phyloP scores from a whole-genome alignment of 2,888 invertebrate genomes.

The Eristalinus aeneus region DNA sequence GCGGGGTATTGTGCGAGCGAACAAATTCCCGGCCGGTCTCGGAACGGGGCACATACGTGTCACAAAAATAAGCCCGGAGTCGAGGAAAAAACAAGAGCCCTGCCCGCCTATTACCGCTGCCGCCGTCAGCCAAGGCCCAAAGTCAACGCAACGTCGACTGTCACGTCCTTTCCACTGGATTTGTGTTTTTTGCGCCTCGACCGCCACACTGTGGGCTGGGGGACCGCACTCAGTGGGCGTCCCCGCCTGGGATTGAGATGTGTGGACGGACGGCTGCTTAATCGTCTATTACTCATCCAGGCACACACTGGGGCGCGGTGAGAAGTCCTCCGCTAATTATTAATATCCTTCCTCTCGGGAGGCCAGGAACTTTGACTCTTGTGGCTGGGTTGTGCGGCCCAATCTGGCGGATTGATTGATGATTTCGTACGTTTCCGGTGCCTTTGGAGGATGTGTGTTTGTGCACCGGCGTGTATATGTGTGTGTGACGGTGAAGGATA shows the following conservation, averaged over 20 bases:
- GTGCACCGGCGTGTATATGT: background rate
- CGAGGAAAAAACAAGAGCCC: conserved; percentile 1
- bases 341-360: conserved; percentile 70
- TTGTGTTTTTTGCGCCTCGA: background rate
- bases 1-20: conserved; percentile 40
- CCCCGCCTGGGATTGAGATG: conserved; percentile 45
- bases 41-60: conserved; percentile 60
- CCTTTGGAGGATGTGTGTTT: conserved; percentile 17
- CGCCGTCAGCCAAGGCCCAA: conserved; percentile 41
- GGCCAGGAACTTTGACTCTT: conserved; percentile 49
- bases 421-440: conserved; percentile 60
- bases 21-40: conserved; percentile 43
- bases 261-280: conserved; percentile 66
- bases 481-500: conserved; percentile 11
- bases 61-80: conserved; percentile 68
- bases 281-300: conserved; percentile 55
- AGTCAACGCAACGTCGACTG: conserved; percentile 33
- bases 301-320: conserved; percentile 34
- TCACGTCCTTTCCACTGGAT: conserved; percentile 56
- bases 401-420: conserved; percentile 70
- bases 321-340: conserved; percentile 72
- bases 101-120: background rate
- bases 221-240: conserved; percentile 16
- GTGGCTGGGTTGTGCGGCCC: conserved; percentile 55
- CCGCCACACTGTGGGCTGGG: background rate